Evolutionary conservation across 2,888 invertebrate genomes (phyloP).

Genomic region (Euplexia lucipara): DNA sequence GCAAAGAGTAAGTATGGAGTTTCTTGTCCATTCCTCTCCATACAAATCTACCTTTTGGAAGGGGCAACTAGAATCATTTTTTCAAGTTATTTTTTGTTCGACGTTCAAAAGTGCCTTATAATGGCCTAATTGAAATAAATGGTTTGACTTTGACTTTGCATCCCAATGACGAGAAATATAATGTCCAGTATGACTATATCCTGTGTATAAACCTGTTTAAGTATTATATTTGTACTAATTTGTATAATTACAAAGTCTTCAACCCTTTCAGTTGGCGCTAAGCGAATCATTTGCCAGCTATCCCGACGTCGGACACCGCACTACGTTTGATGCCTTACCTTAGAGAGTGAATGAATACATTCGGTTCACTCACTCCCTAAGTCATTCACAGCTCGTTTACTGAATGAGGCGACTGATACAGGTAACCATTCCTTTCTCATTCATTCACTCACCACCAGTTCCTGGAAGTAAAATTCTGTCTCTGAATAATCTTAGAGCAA

Average conservation of each 20-base stretch:
- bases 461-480: not conserved
- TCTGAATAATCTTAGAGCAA: not conserved
- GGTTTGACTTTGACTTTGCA: too few relatives aligned
- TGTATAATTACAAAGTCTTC: not conserved
- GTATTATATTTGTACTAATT: too few relatives aligned
- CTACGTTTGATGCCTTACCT: constrained; percentile 54
- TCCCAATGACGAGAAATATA: too few relatives aligned
- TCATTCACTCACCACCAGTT: not conserved
- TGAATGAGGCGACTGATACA: constrained; percentile 51
- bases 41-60: too few relatives aligned
- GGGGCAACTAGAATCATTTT: too few relatives aligned
- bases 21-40: too few relatives aligned
- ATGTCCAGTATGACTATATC: too few relatives aligned
- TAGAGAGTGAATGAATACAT: constrained; percentile 42
- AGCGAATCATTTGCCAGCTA: constrained; percentile 17
- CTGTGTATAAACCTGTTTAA: too few relatives aligned
- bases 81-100: too few relatives aligned
- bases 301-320: constrained; percentile 59
- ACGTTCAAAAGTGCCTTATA: too few relatives aligned
- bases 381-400: constrained; percentile 30
- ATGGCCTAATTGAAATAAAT: too few relatives aligned
- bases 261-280: constrained; percentile 60
- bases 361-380: constrained; percentile 48
- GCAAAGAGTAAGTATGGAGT: too few relatives aligned
- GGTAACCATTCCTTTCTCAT: constrained; percentile 32